phyloP scores from a whole-genome alignment of 2,797 vertebrate genomes.

The Silurus aristotelis region DNA sequence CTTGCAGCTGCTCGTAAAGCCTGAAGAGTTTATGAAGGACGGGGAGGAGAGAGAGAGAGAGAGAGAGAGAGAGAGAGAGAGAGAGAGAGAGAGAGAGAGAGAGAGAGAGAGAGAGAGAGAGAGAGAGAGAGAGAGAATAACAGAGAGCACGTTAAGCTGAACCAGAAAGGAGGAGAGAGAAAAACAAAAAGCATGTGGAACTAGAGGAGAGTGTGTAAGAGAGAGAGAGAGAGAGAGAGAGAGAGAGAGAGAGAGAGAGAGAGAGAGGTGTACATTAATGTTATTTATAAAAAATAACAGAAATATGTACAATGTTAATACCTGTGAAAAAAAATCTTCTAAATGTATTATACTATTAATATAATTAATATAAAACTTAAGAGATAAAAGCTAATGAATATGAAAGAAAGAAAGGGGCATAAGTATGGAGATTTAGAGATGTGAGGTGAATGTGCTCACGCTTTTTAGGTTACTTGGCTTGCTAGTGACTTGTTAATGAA shows the following conservation, averaged over 20 bases:
- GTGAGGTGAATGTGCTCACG: no score
- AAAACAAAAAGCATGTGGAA: not conserved
- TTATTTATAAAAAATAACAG: not conserved
- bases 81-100: slow-evolving; percentile 24
- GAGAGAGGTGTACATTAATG: not conserved
- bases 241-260: not conserved
- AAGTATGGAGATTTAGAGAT: no score
- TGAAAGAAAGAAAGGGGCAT: not conserved
- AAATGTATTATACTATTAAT: not conserved
- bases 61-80: slow-evolving; percentile 13
- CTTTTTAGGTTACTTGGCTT: not conserved
- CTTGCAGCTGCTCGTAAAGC: slow-evolving; percentile 24
- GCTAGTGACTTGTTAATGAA: not conserved
- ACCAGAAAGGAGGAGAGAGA: not conserved
- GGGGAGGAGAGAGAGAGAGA: slow-evolving; percentile 24
- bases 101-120: slow-evolving; percentile 12
- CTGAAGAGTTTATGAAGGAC: not conserved
- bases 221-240: not conserved
- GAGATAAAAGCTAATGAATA: not conserved
- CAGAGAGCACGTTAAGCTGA: not conserved
- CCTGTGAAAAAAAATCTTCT: not conserved
- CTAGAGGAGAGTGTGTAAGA: not conserved
- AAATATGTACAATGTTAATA: not conserved
- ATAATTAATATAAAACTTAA: not conserved
- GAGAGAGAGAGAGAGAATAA: not conserved